Conservation (phyloP, 2,113 vertebrate species). For the Hyla sarda region DNA sequence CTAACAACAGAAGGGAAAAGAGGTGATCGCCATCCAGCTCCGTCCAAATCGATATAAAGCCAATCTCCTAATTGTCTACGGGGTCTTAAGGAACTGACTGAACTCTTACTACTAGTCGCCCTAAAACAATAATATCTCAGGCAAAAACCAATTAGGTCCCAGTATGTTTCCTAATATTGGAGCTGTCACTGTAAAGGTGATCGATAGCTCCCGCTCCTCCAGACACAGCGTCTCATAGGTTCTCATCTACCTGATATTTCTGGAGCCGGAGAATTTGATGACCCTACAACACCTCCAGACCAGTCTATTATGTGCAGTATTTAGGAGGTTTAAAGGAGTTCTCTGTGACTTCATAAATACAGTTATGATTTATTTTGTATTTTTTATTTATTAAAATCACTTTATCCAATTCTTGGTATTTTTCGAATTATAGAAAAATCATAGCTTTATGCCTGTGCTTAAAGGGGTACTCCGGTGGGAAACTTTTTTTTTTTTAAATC, state of each 20-base stretch:
- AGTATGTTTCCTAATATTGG: constrained; percentile 13
- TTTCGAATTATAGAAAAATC: too few relatives aligned
- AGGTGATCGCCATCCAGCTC: not conserved
- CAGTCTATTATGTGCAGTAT: not conserved
- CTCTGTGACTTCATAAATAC: not conserved
- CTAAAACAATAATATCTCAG: not conserved
- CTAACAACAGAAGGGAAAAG: not conserved
- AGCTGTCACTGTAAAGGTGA: not conserved
- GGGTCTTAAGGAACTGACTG: constrained; percentile 6
- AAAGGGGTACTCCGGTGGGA: too few relatives aligned
- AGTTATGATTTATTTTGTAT: too few relatives aligned
- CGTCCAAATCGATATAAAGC: not conserved
- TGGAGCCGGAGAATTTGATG: not conserved
- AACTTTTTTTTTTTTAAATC: too few relatives aligned
- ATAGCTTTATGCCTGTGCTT: too few relatives aligned
- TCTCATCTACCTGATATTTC: not conserved
- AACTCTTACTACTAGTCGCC: not conserved
- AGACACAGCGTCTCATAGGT: not conserved
- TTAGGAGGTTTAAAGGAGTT: not conserved
- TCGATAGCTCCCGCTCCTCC: not conserved
- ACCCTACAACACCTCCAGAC: not conserved
- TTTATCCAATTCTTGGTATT: too few relatives aligned
- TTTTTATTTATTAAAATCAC: too few relatives aligned
- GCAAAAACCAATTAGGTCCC: not conserved
- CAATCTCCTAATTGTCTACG: constrained; percentile 17